Percentiles rank a stretch among this genome's conserved stretches.
These are phyloP conservation scores for Aldrovandia affinis DNA, from an alignment of 2,797 vertebrate genomes.

Conservation along the genomic window DNA sequence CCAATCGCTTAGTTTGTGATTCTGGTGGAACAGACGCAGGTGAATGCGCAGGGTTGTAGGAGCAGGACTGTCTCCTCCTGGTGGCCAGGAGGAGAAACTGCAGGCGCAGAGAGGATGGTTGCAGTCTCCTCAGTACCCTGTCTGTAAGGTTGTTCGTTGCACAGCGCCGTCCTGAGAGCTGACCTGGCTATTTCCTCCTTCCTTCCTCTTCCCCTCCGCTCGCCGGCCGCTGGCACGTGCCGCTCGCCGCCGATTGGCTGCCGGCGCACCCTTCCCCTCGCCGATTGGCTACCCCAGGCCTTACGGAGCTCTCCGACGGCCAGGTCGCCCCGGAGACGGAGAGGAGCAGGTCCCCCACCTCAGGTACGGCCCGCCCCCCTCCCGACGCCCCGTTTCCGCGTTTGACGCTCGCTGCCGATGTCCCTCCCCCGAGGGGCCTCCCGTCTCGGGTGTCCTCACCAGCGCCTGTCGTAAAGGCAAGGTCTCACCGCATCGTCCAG, in stretches of 20 bases:
- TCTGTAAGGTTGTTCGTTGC: neutral
- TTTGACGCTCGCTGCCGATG: neutral
- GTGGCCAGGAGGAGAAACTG: neutral
- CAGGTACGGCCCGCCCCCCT: conserved; percentile 80
- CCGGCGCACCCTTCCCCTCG: neutral
- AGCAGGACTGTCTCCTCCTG: no score
- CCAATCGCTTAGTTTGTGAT: neutral
- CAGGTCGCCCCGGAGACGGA: conserved; percentile 92
- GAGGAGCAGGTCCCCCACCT: conserved; percentile 96
- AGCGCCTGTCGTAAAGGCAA: no score
- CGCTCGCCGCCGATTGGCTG: conserved; percentile 24
- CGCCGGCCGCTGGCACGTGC: neutral
- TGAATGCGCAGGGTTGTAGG: neutral
- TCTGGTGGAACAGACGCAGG: neutral
- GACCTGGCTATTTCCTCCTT: neutral
- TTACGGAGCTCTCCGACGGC: conserved; percentile 95
- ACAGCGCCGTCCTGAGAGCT: neutral
- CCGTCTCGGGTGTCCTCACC: no score
- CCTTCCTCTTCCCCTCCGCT: conserved; percentile 38
- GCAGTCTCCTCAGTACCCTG: neutral
- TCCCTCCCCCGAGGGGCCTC: no score
- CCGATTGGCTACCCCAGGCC: conserved; percentile 74
- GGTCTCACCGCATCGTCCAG: no score
- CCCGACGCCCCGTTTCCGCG: neutral
- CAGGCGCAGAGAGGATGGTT: neutral